phyloP scores from a whole-genome alignment of 1,140 invertebrate genomes.

The Eumaeus atala region DNA sequence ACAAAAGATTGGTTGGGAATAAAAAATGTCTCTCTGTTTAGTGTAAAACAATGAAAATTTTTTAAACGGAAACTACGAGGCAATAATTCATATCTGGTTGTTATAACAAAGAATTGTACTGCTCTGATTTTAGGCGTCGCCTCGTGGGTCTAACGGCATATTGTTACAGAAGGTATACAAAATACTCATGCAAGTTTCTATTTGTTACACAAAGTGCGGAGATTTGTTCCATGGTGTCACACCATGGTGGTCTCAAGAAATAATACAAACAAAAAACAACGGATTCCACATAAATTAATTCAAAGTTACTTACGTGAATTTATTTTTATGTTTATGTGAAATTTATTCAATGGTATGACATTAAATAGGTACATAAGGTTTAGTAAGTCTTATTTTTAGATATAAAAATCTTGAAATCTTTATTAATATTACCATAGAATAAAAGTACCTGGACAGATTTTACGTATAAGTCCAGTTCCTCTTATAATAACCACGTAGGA shows the following conservation, averaged over 20 bases:
- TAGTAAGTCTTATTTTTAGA: too few relatives aligned
- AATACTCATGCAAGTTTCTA: slow-evolving; percentile 50
- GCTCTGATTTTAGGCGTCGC: slow-evolving; percentile 18
- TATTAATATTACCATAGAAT: too few relatives aligned
- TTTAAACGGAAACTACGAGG: slow-evolving; percentile 29
- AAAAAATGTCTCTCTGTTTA: background rate
- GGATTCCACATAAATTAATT: background rate
- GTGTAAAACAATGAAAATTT: slow-evolving; percentile 12
- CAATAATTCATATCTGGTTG: slow-evolving; percentile 54
- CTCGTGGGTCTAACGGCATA: slow-evolving; percentile 55
- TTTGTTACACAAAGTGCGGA: slow-evolving; percentile 1
- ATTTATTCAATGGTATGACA: too few relatives aligned
- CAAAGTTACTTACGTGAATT: background rate
- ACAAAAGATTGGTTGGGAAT: background rate
- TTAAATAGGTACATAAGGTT: too few relatives aligned
- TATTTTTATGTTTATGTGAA: too few relatives aligned
- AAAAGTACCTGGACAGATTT: too few relatives aligned
- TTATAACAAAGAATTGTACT: slow-evolving; percentile 27
- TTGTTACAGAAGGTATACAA: slow-evolving; percentile 39
- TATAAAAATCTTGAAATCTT: too few relatives aligned
- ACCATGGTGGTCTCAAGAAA: background rate
- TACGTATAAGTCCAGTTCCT: too few relatives aligned
- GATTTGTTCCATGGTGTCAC: slow-evolving; percentile 1
- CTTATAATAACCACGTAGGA: too few relatives aligned
- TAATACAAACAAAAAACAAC: background rate